Evolutionary conservation across 2,113 vertebrate genomes (phyloP), one percentile per base, ranked within the genome.

Genomic region (Silurus meridionalis): DNA sequence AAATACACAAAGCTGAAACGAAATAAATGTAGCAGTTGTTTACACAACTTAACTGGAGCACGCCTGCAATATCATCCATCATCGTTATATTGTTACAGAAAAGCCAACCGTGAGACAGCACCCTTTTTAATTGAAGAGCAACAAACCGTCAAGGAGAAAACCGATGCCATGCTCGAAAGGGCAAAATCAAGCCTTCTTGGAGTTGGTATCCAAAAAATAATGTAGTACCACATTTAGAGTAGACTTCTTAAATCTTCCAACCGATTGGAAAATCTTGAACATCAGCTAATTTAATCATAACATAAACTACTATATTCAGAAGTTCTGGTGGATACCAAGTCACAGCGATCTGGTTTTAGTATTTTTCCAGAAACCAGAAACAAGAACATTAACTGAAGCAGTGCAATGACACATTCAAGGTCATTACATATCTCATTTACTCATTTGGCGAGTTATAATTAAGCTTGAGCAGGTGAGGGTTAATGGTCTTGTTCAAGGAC

Each of bases 71-170:
- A 4, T 23, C 58, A 63, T n/a, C 17, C 10, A n/a, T 81, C 37
- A 81, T 37, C 37, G 37, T 61, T 46, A 9, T 80, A 60, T 17
- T 6, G 48, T 80, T 57, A 61, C 57, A 63, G 8, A 23, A 2
- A 28, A 63, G 28, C 57, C 79, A 48, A 63, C 57, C 79, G 61
- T 61, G 79, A 61, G 28, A 80, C 79, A 63, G 15, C 28, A 61
- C 28, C 10, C 8, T 61, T 63, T 81, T 50, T 63, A 63, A 63
- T 23, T 81, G 37, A 63, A 81, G 37, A 81, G 28, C 58, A 81
- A 81, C 60, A 81, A 50, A 48, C 80, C 19, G 23, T 64, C 80
- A 64, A 81, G 19, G 50, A 50, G 17, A 81, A 63, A 81, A 81
- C 2, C 28, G 77, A 79, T 79, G 17, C 25, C 77, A 78, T 80